Base-by-base conservation (phyloP, 1,140 invertebrate genomes). In the Cyclargus thomasi region DNA sequence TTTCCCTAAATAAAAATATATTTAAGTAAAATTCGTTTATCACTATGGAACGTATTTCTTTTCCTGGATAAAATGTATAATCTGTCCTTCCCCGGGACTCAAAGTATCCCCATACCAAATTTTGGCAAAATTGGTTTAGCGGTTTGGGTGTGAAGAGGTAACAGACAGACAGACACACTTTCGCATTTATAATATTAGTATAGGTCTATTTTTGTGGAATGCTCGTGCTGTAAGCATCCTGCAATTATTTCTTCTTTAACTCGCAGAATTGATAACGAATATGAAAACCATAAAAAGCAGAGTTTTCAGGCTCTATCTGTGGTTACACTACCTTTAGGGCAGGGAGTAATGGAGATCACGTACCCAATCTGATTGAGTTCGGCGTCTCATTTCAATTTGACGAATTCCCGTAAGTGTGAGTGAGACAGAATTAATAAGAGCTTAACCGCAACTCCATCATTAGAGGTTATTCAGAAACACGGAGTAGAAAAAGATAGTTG, bases 391-490 rank as follows among this genome's bases (percentile, higher is more conserved):
- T 86, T 80, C 81, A 77, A 81, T 80, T 79, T 76, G 75, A 73
- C 70, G 68, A 64, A 11, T 55, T 68, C 62, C 55, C 63, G 63
- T 65, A 67, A 69, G 85, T 79, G 77, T 64, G 79, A 88, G 78
- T 47, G 83, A 79, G 85, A 86, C 68, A 64, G 74, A 80, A 67
- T 82, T 82, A 87, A 85, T 88, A 85, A 88, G 78, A 80, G 76
- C 71, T 74, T 82, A 84, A 88, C 85, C 85, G 76, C 85, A 85
- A 76, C 76, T 75, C 79, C 85, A 82, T 88, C 84, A 88, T 88
- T 88, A 86, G 73, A 72, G 67, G 57, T 76, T 79, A 69, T 81
- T 81, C 80, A 69, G 67, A 73, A 74, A 72, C 72, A 76, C 77
- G 68, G 80, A 73, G 75, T 75, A 73, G 47, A 73, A 70, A 71